Conservation (phyloP, 2,888 invertebrate genomes). For the Leptopilina syphax region DNA sequence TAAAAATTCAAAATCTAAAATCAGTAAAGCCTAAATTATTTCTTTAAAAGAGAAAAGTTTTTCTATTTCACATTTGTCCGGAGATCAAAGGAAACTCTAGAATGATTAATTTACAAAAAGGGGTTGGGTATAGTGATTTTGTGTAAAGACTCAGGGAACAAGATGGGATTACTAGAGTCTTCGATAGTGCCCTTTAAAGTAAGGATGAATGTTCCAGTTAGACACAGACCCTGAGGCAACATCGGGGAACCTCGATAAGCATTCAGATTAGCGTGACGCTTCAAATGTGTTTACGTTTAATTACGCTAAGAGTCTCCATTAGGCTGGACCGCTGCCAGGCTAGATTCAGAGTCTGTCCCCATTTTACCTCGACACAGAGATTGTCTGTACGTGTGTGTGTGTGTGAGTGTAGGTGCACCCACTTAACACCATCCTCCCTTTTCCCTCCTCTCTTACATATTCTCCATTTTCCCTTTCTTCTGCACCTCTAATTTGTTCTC, state of each 20-base stretch:
- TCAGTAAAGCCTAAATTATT: too few relatives aligned
- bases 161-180: slow-evolving; percentile 21
- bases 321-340: slow-evolving; percentile 75
- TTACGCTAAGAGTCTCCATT: slow-evolving; percentile 77
- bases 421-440: slow-evolving; percentile 66
- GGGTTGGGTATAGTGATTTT: too few relatives aligned
- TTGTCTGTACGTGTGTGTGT: too few relatives aligned
- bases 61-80: background rate
- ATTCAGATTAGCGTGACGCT: slow-evolving; percentile 76
- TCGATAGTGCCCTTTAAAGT: slow-evolving; percentile 47
- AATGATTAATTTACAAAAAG: background rate
- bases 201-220: slow-evolving; percentile 67
- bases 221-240: slow-evolving; percentile 70
- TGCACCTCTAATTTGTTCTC: slow-evolving; percentile 51
- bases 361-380: slow-evolving; percentile 60
- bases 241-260: slow-evolving; percentile 74
- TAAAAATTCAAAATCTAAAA: too few relatives aligned
- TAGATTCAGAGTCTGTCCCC: slow-evolving; percentile 65
- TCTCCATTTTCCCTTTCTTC: slow-evolving; percentile 43
- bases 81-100: background rate
- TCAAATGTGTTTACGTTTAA: slow-evolving; percentile 77
- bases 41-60: background rate
- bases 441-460: slow-evolving; percentile 49
- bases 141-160: background rate
- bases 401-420: slow-evolving; percentile 68